Evolutionary conservation across 2,888 invertebrate species (phyloP).

Genomic region (Orchesellides sinensis): DNA sequence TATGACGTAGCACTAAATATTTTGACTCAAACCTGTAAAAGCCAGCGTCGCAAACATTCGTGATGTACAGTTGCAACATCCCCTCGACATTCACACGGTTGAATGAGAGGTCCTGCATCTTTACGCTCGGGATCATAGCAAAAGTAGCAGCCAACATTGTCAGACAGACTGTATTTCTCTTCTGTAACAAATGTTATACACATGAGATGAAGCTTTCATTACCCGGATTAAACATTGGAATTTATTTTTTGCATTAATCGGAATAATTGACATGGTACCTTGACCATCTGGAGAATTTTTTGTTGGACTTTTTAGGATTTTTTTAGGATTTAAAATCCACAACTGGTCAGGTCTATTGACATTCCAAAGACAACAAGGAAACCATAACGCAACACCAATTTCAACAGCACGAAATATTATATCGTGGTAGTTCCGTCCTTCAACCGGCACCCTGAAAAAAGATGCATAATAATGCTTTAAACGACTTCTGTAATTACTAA

Average conservation of each 20-base stretch:
- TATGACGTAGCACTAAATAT: not conserved
- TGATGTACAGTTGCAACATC: slow-evolving; percentile 96
- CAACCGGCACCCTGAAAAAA: slow-evolving; percentile 86
- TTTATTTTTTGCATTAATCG: not conserved
- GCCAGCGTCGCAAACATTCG: slow-evolving; percentile 92
- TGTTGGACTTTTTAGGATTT: slow-evolving; percentile 80
- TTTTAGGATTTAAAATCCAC: slow-evolving; percentile 95
- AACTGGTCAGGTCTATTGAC: slow-evolving; percentile 92
- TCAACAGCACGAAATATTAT: slow-evolving; percentile 93
- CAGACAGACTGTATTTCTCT: slow-evolving; percentile 73
- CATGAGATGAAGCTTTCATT: no score
- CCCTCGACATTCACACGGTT: slow-evolving; percentile 93
- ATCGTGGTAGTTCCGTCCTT: slow-evolving; percentile 95
- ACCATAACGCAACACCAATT: slow-evolving; percentile 96
- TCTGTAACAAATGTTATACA: slow-evolving; percentile 60
- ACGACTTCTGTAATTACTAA: not conserved
- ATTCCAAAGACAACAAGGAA: slow-evolving; percentile 97
- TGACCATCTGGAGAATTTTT: slow-evolving; percentile 63
- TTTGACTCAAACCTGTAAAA: slow-evolving; percentile 84
- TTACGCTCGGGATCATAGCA: slow-evolving; percentile 89
- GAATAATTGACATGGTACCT: slow-evolving; percentile 36
- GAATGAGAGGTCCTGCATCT: slow-evolving; percentile 87
- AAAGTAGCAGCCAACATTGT: slow-evolving; percentile 89
- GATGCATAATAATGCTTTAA: not conserved
- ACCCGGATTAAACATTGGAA: not conserved